These are phyloP conservation scores for Branchinecta sandiegonensis DNA, from an alignment of 2,888 invertebrate genomes.

Conservation along the genomic window DNA sequence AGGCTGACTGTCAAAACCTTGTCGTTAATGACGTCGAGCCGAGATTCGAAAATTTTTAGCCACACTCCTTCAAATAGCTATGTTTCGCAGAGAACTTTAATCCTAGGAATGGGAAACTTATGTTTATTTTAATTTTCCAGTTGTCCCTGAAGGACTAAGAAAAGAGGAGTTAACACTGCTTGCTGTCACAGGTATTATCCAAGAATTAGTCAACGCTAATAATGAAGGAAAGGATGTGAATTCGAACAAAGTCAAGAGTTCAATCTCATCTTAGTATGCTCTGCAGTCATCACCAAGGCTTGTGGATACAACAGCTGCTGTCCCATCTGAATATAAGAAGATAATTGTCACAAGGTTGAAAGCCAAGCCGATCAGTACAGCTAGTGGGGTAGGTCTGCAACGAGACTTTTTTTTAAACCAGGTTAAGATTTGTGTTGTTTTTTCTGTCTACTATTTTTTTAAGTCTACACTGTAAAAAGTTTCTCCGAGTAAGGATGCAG, in stretches of 20 bases:
- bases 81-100: no score
- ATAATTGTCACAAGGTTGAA: conserved; percentile 80
- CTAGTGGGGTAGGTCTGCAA: conserved; percentile 60
- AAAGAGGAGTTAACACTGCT: conserved; percentile 78
- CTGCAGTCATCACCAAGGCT: conserved; percentile 76
- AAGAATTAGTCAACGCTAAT: conserved; percentile 69
- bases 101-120: no score
- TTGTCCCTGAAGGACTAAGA: conserved; percentile 19
- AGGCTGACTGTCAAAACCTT: no score
- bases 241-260: conserved; percentile 77
- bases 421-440: no score
- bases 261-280: conserved; percentile 78
- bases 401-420: not conserved
- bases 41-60: no score
- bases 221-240: conserved; percentile 75
- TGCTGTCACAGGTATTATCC: conserved; percentile 87
- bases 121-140: not conserved
- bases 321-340: conserved; percentile 78
- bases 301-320: conserved; percentile 98
- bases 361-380: conserved; percentile 88
- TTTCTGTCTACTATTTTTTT: no score
- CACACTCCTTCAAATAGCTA: no score
- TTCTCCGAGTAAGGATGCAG: no score
- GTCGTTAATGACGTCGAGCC: no score
- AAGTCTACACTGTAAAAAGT: no score